Base-by-base conservation (phyloP, 2,888 invertebrate genomes). In the Mythimna vitellina region DNA sequence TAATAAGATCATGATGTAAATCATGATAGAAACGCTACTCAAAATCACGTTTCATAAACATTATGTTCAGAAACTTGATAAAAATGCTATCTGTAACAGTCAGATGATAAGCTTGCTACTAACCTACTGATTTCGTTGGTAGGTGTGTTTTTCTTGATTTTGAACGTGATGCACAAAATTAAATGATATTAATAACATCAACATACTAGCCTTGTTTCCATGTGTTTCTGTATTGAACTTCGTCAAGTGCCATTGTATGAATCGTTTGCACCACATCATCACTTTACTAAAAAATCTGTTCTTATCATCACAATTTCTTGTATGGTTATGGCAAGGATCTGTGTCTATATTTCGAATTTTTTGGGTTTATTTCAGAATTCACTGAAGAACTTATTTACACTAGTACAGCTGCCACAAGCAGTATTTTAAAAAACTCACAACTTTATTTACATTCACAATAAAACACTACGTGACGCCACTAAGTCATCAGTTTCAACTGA, bases 231-330 rank as follows among this genome's bases (percentile, higher is more conserved):
- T 38, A 38, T 81, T 38, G 17, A 25, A 58, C 8, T n/a, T 53
- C 22, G 57, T 53, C 57, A 81, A 65, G 60, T 76, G 75, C 29
- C 65, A 65, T 14, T 38, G 29, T 38, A 81, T 76, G 25, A 76
- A 81, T n/a, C 32, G 12, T 65, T 76, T 81, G n/a, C 75, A 81
- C 75, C 75, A 76, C 81, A 76, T 75, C 7, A 29, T 65, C 46
- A 75, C 46, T 63, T 42, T 42, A 38, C 53, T 20, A 12, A 12
- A 3, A 56, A 12, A n/a, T n/a, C 12, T 38, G n/a, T 58, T 7
- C 1, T 14, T 38, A 14, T 38, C 38, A 70, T 78, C n/a, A 57
- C n/a, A 51, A 29, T 54, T 29, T 22, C 38, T n/a, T 35, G 9
- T 35, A 35, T 29, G 8, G 9, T 29, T 22, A 1, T 17, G 5